A percentile compares a stretch with the other conserved stretches of the same genome.
Conservation (phyloP, 2,797 vertebrate genomes). For the Brachyalestes nurse region DNA sequence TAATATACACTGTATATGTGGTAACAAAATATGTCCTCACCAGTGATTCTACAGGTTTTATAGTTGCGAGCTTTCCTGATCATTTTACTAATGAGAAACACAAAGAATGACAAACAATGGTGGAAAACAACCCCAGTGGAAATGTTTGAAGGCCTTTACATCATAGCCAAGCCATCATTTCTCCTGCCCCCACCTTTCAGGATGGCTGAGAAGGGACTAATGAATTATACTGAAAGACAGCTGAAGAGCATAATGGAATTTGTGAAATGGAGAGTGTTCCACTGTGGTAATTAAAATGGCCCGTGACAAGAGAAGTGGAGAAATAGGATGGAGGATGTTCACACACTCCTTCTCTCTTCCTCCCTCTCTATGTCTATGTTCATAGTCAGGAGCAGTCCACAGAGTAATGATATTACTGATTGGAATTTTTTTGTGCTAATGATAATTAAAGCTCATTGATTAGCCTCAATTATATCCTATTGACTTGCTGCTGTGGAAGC, state of each 20-base stretch:
- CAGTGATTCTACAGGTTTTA: not conserved
- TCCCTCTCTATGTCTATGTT: slow-evolving; percentile 10
- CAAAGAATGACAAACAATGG: not conserved
- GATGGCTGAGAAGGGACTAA: slow-evolving; percentile 35
- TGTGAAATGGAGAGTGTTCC: slow-evolving; percentile 27
- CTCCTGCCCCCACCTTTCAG: not conserved
- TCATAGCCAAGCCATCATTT: not conserved
- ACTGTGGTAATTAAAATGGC: slow-evolving; percentile 51
- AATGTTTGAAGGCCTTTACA: not conserved
- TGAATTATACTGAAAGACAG: slow-evolving; percentile 51
- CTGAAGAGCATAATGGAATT: slow-evolving; percentile 39
- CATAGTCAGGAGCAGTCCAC: slow-evolving; percentile 10
- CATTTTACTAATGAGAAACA: not conserved
- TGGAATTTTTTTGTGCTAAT: slow-evolving; percentile 54
- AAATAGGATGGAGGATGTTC: slow-evolving; percentile 40
- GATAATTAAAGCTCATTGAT: slow-evolving; percentile 69
- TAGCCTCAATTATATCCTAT: slow-evolving; percentile 62
- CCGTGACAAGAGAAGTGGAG: slow-evolving; percentile 39
- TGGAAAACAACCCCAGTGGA: not conserved
- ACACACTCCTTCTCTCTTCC: slow-evolving; percentile 7
- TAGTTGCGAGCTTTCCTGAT: not conserved
- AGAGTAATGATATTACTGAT: slow-evolving; percentile 53
- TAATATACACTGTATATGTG: too few relatives aligned
- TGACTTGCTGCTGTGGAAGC: slow-evolving; percentile 53
- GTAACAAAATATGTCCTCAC: not conserved